Conservation (phyloP, 1,140 invertebrate genomes). For the Homarus americanus region DNA sequence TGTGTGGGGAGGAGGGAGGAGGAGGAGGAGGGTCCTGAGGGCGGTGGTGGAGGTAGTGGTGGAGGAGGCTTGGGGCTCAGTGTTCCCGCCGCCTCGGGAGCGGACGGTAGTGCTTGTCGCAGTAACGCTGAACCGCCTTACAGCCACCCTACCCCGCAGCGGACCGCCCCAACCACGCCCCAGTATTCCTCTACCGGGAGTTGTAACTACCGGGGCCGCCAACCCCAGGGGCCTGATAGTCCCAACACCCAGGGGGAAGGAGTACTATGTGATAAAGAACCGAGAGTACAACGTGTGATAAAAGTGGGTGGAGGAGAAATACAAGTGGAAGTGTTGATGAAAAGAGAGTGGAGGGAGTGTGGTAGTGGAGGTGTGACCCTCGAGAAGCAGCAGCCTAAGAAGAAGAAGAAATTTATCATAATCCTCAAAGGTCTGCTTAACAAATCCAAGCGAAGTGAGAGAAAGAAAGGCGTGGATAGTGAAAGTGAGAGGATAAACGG, state of each 20-base stretch:
- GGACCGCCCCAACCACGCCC: constrained; percentile 7
- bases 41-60: not conserved
- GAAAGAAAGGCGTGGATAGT: constrained; percentile 15
- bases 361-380: not conserved
- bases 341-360: not conserved
- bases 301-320: constrained; percentile 42
- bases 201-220: not conserved
- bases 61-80: constrained; percentile 26
- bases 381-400: constrained; percentile 17
- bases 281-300: constrained; percentile 43
- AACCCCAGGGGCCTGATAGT: not conserved
- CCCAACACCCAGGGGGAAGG: not conserved
- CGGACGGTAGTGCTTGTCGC: constrained; percentile 34
- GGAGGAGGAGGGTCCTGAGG: not conserved
- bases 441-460: constrained; percentile 47
- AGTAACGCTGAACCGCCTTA: too few relatives aligned
- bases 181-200: not conserved
- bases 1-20: constrained; percentile 8
- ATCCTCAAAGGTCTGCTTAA: constrained; percentile 53
- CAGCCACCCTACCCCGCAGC: not conserved
- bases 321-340: constrained; percentile 38
- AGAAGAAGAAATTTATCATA: constrained; percentile 59
- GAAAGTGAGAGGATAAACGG: constrained; percentile 7
- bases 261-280: constrained; percentile 8
- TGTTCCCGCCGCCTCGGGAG: constrained; percentile 47